These are phyloP conservation scores for Malurus melanocephalus DNA, from an alignment of 2,113 vertebrate genomes.

Conservation along the genomic window DNA sequence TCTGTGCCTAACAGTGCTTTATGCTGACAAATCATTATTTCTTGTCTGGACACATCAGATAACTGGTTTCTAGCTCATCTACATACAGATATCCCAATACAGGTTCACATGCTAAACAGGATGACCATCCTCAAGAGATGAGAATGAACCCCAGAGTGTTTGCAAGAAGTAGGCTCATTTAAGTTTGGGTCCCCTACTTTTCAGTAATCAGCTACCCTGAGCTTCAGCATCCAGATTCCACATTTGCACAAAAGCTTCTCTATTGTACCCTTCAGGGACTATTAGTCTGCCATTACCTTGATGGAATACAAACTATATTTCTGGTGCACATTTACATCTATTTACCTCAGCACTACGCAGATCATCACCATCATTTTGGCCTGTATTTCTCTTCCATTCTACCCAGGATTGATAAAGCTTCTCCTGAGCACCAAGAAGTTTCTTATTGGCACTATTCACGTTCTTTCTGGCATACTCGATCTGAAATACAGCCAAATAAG, in stretches of 20 bases:
- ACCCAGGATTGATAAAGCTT: constrained; percentile 76
- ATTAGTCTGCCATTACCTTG: neutral
- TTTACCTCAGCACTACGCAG: constrained; percentile 79
- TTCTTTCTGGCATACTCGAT: constrained; percentile 87
- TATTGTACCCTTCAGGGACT: neutral
- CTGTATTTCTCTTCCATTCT: constrained; percentile 77
- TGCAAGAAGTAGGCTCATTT: neutral
- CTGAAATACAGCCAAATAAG: constrained; percentile 67
- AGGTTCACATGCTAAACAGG: neutral
- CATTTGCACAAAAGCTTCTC: neutral
- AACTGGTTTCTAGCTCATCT: neutral
- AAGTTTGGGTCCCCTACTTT: neutral
- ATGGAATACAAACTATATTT: neutral
- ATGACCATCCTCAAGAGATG: neutral
- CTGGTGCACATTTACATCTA: neutral
- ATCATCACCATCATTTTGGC: constrained; percentile 63
- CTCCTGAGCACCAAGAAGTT: constrained; percentile 76
- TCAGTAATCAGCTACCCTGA: neutral
- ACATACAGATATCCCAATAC: neutral
- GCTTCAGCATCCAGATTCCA: neutral
- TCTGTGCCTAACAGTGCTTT: neutral
- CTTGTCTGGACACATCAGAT: neutral
- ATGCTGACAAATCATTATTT: neutral
- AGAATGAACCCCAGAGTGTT: neutral
- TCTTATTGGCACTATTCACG: constrained; percentile 81